Evolutionary conservation across 2,113 vertebrate genomes (phyloP).

Genomic region (Brienomyrus longianalis): DNA sequence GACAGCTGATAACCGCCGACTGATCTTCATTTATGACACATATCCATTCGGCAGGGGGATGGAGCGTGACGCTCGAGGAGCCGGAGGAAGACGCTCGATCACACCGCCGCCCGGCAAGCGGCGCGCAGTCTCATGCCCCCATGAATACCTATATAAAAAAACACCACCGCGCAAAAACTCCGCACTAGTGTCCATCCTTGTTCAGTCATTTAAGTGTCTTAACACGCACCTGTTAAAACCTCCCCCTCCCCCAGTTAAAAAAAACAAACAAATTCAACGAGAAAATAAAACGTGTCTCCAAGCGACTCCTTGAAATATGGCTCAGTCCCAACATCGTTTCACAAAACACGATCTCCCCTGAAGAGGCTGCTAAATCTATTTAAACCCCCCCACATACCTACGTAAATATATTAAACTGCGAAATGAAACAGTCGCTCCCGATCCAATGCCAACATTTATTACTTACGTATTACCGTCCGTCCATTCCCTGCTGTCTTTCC

Average conservation of each 20-base stretch:
- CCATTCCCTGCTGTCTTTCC: background rate
- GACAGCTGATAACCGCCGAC: background rate
- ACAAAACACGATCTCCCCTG: conserved; percentile 1
- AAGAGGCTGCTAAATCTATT: background rate
- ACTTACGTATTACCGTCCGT: background rate
- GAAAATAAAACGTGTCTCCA: background rate
- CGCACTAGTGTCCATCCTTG: background rate
- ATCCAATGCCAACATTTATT: background rate
- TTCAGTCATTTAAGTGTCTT: background rate
- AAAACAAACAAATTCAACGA: background rate
- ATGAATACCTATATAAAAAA: background rate
- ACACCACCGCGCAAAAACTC: background rate
- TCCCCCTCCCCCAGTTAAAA: background rate
- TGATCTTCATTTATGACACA: background rate
- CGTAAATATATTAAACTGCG: conserved; percentile 3
- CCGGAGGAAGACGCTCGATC: background rate
- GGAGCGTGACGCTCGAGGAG: background rate
- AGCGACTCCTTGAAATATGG: conserved; percentile 5
- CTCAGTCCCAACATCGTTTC: conserved; percentile 7
- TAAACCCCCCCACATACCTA: background rate
- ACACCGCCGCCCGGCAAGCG: background rate
- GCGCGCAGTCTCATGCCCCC: background rate
- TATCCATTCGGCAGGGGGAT: background rate
- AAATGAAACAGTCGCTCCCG: background rate
- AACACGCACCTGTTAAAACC: background rate